Percentiles rank a stretch among this genome's conserved stretches.
Conservation (phyloP, 2,888 invertebrate genomes). For the Acleris holmiana region DNA sequence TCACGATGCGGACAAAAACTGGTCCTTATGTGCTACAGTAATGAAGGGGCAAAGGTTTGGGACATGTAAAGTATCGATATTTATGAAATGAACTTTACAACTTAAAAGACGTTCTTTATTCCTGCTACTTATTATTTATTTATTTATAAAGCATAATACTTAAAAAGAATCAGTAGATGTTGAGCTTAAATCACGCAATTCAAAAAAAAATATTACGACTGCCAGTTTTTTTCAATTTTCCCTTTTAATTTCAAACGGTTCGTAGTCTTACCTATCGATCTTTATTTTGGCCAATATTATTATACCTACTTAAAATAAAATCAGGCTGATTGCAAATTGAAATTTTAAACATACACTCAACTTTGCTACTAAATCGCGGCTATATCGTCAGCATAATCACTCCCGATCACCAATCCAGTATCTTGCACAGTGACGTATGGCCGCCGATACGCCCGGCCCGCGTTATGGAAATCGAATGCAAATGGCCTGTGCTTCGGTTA, state of each 20-base stretch:
- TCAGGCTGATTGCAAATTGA: constrained; percentile 1
- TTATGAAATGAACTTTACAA: constrained; percentile 17
- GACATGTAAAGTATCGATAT: constrained; percentile 47
- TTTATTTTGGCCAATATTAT: too few species aligned
- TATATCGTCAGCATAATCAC: constrained; percentile 55
- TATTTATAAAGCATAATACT: too few species aligned
- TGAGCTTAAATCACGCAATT: too few species aligned
- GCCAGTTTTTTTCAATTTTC: too few species aligned
- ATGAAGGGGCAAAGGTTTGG: constrained; percentile 59
- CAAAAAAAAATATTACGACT: too few species aligned
- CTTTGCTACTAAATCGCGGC: constrained; percentile 43
- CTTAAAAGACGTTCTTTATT: too few species aligned
- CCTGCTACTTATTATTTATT: too few species aligned
- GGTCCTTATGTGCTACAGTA: constrained; percentile 58
- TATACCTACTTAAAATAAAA: too few species aligned
- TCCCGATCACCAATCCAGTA: constrained; percentile 64
- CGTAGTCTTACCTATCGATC: too few species aligned
- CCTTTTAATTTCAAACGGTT: too few species aligned
- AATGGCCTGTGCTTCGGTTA: constrained; percentile 77
- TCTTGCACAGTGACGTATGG: constrained; percentile 79
- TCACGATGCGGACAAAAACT: constrained; percentile 71
- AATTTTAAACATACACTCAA: not conserved
- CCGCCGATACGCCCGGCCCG: constrained; percentile 69
- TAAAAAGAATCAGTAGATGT: too few species aligned
- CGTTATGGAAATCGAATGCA: constrained; percentile 83